These are phyloP conservation scores for Teleopsis dalmanni DNA, from an alignment of 1,140 invertebrate genomes.

Conservation along the genomic window DNA sequence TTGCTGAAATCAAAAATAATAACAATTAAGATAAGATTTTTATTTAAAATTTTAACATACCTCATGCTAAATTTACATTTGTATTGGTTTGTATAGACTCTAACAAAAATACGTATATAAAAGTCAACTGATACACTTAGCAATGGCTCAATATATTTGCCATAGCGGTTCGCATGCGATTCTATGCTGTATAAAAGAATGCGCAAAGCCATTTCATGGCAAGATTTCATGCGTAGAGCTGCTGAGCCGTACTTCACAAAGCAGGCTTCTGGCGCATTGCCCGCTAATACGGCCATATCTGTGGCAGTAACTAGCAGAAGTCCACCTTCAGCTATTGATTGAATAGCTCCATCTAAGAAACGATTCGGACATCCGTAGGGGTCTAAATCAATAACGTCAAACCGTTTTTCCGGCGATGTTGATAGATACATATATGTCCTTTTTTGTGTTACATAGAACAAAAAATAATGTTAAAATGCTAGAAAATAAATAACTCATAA, in stretches of 20 bases:
- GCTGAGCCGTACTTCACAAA: slow-evolving; percentile 90
- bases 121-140: slow-evolving; percentile 93
- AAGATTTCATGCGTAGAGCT: slow-evolving; percentile 76
- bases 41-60: slow-evolving; percentile 37
- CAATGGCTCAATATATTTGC: slow-evolving; percentile 85
- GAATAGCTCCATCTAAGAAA: slow-evolving; percentile 90
- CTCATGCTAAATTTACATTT: slow-evolving; percentile 78
- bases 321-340: slow-evolving; percentile 69
- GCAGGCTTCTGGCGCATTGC: slow-evolving; percentile 88
- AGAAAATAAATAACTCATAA: not conserved
- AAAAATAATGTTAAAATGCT: not conserved
- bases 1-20: slow-evolving; percentile 53
- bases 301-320: slow-evolving; percentile 93
- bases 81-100: slow-evolving; percentile 66
- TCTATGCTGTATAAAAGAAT: slow-evolving; percentile 89
- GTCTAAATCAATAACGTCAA: slow-evolving; percentile 91
- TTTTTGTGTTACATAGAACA: too few species aligned
- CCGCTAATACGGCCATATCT: slow-evolving; percentile 94
- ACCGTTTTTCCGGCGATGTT: slow-evolving; percentile 56
- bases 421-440: slow-evolving; percentile 81
- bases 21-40: not conserved
- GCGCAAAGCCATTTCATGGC: slow-evolving; percentile 94
- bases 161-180: slow-evolving; percentile 84
- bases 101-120: slow-evolving; percentile 92
- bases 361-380: slow-evolving; percentile 93